Evolutionary conservation across 2,113 vertebrate genomes (phyloP).

Genomic region (Casuarius casuarius): DNA sequence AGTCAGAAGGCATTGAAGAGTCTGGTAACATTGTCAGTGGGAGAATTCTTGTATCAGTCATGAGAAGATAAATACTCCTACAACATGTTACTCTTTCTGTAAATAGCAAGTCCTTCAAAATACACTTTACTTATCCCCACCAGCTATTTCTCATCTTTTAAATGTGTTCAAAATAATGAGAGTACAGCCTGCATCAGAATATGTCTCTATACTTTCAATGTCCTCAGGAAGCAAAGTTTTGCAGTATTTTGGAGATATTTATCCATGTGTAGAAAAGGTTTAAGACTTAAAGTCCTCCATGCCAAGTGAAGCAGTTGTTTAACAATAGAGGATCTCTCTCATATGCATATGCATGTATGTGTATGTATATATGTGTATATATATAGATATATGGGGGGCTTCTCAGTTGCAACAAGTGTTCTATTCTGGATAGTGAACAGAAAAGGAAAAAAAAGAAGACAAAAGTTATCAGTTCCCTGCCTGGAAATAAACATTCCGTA

Average conservation of each 20-base stretch:
- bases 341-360: neutral
- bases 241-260: neutral
- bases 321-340: neutral
- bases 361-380: no score
- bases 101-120: neutral
- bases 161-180: neutral
- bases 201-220: neutral
- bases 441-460: neutral
- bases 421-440: neutral
- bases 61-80: neutral
- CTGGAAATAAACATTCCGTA: neutral
- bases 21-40: neutral
- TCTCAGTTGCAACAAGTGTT: neutral
- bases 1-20: slow-evolving; percentile 14
- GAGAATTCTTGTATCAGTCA: neutral
- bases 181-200: neutral
- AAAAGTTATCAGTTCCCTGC: neutral
- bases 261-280: neutral
- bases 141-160: neutral
- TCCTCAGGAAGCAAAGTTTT: neutral
- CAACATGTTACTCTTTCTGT: neutral
- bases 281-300: neutral
- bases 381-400: neutral
- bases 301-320: neutral
- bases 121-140: neutral